phyloP scores from a whole-genome alignment of 1,140 invertebrate species.

The Uloborus diversus region DNA sequence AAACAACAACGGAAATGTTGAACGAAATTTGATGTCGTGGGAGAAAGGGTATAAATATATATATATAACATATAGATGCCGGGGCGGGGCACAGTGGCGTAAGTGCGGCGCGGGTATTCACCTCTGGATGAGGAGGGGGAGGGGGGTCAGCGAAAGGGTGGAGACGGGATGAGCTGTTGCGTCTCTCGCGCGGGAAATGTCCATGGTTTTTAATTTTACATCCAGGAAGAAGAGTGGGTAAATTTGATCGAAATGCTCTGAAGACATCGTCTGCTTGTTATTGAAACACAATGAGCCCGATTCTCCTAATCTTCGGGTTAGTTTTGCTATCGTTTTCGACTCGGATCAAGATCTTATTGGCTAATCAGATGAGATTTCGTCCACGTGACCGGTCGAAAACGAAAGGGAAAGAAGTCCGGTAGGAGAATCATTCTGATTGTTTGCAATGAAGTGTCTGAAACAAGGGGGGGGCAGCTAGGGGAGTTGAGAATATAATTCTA shows the following conservation, averaged over 20 bases:
- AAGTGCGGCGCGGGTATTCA: not conserved
- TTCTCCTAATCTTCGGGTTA: not conserved
- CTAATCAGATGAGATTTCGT: too few species aligned
- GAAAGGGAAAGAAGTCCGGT: too few species aligned
- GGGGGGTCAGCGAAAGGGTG: not conserved
- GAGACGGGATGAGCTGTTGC: not conserved
- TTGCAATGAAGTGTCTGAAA: too few species aligned
- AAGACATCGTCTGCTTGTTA: not conserved
- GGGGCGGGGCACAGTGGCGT: not conserved
- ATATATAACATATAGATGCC: not conserved
- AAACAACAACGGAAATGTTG: slow-evolving; percentile 55
- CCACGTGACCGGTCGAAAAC: too few species aligned
- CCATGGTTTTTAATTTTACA: too few species aligned
- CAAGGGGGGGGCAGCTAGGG: too few species aligned
- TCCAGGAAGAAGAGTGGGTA: too few species aligned
- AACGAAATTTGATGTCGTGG: slow-evolving; percentile 55
- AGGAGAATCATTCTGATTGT: too few species aligned
- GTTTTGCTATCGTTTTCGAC: too few species aligned
- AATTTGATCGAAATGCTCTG: not conserved
- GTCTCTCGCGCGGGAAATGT: too few species aligned
- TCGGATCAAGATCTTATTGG: too few species aligned
- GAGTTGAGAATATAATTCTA: too few species aligned
- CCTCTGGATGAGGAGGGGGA: not conserved
- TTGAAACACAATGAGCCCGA: not conserved
- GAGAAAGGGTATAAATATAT: slow-evolving; percentile 52